Evolutionary conservation across 2,888 invertebrate species (phyloP), one percentile per base, ranked within the genome.

Genomic region (Subacronicta megacephala): DNA sequence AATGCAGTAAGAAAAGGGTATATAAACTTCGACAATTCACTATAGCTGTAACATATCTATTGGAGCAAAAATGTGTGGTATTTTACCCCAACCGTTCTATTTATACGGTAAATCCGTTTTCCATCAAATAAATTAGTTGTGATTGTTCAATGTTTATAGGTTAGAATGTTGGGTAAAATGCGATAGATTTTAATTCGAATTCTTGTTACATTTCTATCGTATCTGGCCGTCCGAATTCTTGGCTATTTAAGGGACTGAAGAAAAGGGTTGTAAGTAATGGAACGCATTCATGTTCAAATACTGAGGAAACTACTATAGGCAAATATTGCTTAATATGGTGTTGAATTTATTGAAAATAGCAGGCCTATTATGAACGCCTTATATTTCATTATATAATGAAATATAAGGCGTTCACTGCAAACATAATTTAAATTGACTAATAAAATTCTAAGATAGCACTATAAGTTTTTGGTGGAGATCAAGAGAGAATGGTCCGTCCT

Each of bases 71-170:
- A 63, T 40, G 29, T 16, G 12, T 7, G 38, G 43, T 20, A 70
- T 63, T 44, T 31, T 20, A 15, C 15, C 38, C 35, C n/a, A 46
- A 17, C 36, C 47, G 7, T 56, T 42, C 26, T 7, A 15, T 51
- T 42, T 35, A 59, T 7, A 7, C 40, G n/a, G 18, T 33, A 26
- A 38, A 45, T 40, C 33, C 29, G 15, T 65, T 42, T 42, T 35
- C 72, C 18, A 65, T 50, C 59, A 46, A 70, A 63, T 63, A 31
- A 71, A 71, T 71, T 45, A 65, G 65, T 56, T 64, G 56, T 56
- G 66, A 41, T 71, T 57, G 59, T 47, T 47, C 58, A 44, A 36
- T 26, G 43, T 57, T 64, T 72, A 42, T 71, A 65, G 49, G 65
- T 38, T 16, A 71, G 44, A 67, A 68, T 46, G 33, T 50, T 6